A percentile compares a stretch with the other conserved stretches of the same genome.
phyloP scores from a whole-genome alignment of 2,797 vertebrate genomes.

The Poeciliopsis infans region DNA sequence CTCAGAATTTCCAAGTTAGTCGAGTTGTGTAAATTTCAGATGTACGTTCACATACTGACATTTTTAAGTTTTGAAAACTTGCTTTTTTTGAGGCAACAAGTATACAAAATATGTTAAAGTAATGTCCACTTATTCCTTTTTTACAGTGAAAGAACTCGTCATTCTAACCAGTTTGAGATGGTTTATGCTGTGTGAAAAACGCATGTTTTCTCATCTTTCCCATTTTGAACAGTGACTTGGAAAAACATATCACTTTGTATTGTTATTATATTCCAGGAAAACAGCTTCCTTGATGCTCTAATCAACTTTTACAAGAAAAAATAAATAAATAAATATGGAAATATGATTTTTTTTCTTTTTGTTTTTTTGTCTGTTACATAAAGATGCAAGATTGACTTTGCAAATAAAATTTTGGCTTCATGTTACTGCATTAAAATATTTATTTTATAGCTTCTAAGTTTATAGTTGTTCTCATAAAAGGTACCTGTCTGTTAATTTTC shows the following conservation, averaged over 20 bases:
- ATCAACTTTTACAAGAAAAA: background rate
- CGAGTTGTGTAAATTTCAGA: background rate
- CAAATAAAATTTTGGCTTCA: background rate
- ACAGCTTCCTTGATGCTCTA: background rate
- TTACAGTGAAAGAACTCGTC: no score
- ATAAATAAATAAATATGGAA: background rate
- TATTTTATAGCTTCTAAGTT: background rate
- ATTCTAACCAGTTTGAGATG: background rate
- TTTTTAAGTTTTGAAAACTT: background rate
- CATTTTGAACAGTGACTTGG: background rate
- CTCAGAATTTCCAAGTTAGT: background rate
- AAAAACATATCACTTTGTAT: background rate
- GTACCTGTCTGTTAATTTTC: slow-evolving; percentile 15
- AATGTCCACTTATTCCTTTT: background rate
- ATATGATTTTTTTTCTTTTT: no score
- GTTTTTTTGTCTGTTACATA: background rate
- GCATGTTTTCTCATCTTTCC: background rate
- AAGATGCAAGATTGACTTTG: background rate
- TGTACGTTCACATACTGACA: no score
- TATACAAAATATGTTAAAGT: background rate
- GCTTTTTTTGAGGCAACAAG: background rate
- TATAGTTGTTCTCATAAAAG: slow-evolving; percentile 24
- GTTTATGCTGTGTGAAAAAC: background rate
- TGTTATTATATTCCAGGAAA: background rate
- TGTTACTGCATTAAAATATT: background rate